Evolutionary conservation across 92 coral and sea anemone genomes (phyloP), one percentile per base, ranked within the genome.

Genomic region (Epizoanthus stellaris): DNA sequence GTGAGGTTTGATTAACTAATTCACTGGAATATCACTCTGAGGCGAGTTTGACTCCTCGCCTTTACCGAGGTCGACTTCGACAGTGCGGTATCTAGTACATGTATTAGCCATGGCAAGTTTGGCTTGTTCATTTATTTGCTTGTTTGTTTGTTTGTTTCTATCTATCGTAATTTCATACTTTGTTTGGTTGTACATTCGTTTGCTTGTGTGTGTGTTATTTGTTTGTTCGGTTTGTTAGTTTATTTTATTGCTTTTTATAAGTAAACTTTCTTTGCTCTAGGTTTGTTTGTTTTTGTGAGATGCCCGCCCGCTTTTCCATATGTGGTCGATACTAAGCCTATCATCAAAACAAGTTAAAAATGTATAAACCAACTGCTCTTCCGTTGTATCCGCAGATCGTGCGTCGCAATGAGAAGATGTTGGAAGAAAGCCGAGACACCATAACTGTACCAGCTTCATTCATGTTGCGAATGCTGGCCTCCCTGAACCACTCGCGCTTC

Each of bases 371-470:
- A n/a, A n/a, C 34, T 2, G 13, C 13, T 54, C 3, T 12, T 0
- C 14, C 20, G 2, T 70, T 47, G 42, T 19, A 7, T 66, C 79
- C 71, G 13, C 66, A 96, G 99, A 93, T 96, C 42, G 87, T 96
- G 42, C 92, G 89, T 23, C 94, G 98, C 8, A 96, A 96, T 63
- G 99, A 96, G 75, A 93, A 91, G 80, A 96, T 96, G 99, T 64
- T 96, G 45, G 93, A 93, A 43, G 99, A 96, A 80, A 94, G 98
- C 71, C 92, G 99, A 16, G 98, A 96, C 80, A 96, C 99, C 15
- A 91, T 96, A 36, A 96, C 98, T 6, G 99, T 96, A 0, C 99
- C 99, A 1, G 97, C 99, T 14, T 94, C 99, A 19, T 96, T 96
- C 85, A 96, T 96, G 99, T 84, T 96, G 57, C 84, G 99, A 65